These are phyloP conservation scores for Urocolius indicus DNA, from an alignment of 2,113 vertebrate species.

Conservation along the genomic window DNA sequence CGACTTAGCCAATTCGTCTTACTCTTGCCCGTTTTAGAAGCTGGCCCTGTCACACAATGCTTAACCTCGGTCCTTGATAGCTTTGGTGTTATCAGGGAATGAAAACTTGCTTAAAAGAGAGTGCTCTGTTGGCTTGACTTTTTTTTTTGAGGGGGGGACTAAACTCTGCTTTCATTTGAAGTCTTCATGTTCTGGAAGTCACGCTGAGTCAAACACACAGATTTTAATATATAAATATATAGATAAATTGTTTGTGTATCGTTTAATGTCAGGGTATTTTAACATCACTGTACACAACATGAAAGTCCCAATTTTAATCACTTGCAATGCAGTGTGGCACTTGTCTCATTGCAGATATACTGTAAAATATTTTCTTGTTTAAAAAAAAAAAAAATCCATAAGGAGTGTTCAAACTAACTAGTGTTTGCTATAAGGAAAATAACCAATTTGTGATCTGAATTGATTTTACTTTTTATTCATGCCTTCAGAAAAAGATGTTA, in stretches of 20 bases:
- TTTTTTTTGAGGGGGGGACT: background rate
- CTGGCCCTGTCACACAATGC: slow-evolving; percentile 47
- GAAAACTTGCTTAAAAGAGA: slow-evolving; percentile 52
- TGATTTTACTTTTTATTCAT: slow-evolving; percentile 66
- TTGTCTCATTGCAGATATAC: background rate
- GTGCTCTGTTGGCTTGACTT: background rate
- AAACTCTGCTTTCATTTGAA: background rate
- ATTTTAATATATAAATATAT: background rate
- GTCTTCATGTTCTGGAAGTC: slow-evolving; percentile 6
- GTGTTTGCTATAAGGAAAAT: slow-evolving; percentile 65
- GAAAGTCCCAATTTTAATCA: slow-evolving; percentile 50
- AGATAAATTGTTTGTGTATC: background rate
- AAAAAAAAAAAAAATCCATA: slow-evolving; percentile 50
- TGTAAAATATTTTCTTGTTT: slow-evolving; percentile 42
- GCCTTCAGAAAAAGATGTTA: slow-evolving; percentile 49
- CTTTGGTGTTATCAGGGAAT: slow-evolving; percentile 46
- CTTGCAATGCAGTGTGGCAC: background rate
- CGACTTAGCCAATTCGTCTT: slow-evolving; percentile 70
- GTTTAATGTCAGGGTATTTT: background rate
- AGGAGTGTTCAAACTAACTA: slow-evolving; percentile 60
- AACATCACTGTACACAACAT: background rate
- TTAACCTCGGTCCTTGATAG: slow-evolving; percentile 42
- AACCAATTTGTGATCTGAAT: slow-evolving; percentile 54
- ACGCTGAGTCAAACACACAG: background rate
- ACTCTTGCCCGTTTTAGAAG: slow-evolving; percentile 62